These are phyloP conservation scores for Collichthys lucidus DNA, from an alignment of 2,113 vertebrate species.

Conservation along the genomic window DNA sequence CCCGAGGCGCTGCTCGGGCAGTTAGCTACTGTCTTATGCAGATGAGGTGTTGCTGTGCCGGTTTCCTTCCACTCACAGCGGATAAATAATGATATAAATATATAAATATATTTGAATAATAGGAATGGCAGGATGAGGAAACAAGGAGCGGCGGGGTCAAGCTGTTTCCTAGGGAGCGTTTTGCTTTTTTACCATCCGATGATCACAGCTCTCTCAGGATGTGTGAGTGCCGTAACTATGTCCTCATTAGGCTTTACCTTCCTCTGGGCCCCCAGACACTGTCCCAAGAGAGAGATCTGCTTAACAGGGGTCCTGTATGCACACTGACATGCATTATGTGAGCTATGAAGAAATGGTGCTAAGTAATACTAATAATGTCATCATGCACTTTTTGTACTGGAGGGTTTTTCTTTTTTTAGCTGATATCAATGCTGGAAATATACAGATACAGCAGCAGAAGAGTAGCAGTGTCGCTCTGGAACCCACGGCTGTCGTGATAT, in stretches of 20 bases:
- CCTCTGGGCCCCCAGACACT: conserved; percentile 78
- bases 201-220: conserved; percentile 83
- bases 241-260: conserved; percentile 77
- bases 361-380: conserved; percentile 10
- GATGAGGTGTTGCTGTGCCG: conserved; percentile 86
- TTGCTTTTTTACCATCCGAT: conserved; percentile 77
- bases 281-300: conserved; percentile 83
- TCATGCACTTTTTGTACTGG: neutral
- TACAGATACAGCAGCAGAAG: neutral
- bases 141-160: conserved; percentile 85
- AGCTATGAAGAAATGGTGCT: conserved; percentile 20
- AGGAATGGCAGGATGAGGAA: conserved; percentile 72
- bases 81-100: conserved; percentile 69
- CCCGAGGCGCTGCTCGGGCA: conserved; percentile 86
- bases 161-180: conserved; percentile 88
- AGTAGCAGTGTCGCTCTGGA: neutral
- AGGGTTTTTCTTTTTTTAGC: neutral
- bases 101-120: conserved; percentile 76
- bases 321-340: conserved; percentile 54
- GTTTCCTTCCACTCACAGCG: conserved; percentile 87
- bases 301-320: conserved; percentile 62
- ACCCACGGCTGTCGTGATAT: neutral
- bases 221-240: conserved; percentile 84
- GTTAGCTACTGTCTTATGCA: conserved; percentile 88
- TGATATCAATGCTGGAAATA: neutral